Conservation (phyloP, 2,797 vertebrate genomes). For the Gobionotothen gibberifrons region DNA sequence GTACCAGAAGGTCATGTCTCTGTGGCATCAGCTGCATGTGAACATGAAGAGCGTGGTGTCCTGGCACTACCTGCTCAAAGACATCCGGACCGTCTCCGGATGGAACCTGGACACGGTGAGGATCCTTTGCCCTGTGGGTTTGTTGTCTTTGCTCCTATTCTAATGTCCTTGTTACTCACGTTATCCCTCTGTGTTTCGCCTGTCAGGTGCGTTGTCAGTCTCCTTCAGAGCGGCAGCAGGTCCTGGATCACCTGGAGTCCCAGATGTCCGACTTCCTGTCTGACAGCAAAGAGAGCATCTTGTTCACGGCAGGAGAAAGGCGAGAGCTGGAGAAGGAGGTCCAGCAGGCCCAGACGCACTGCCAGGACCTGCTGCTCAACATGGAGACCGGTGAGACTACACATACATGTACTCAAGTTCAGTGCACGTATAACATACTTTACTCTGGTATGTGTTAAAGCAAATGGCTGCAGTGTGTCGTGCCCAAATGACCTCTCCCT, state of each 20-base stretch:
- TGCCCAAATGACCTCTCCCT: not conserved
- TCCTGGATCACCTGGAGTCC: constrained; percentile 88
- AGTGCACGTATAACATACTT: too few relatives aligned
- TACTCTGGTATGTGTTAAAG: too few relatives aligned
- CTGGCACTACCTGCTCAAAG: constrained; percentile 95
- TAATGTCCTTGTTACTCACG: not conserved
- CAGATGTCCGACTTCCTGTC: constrained; percentile 92
- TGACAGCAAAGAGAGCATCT: constrained; percentile 91
- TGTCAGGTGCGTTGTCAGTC: constrained; percentile 87
- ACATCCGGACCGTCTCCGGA: constrained; percentile 87
- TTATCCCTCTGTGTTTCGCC: not conserved
- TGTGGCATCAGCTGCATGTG: constrained; percentile 98
- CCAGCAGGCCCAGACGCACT: constrained; percentile 88
- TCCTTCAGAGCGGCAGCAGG: constrained; percentile 88
- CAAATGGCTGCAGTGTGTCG: not conserved
- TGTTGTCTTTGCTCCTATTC: not conserved
- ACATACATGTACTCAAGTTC: too few relatives aligned
- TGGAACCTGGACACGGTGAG: constrained; percentile 91
- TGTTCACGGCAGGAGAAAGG: constrained; percentile 89
- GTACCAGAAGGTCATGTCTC: constrained; percentile 97
- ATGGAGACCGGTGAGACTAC: constrained; percentile 90
- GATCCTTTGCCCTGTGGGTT: not conserved
- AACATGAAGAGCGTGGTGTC: constrained; percentile 98
- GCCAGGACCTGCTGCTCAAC: constrained; percentile 89
- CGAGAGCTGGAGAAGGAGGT: constrained; percentile 90